Conservation (phyloP, 2,113 vertebrate genomes). For the Tachycineta bicolor region DNA sequence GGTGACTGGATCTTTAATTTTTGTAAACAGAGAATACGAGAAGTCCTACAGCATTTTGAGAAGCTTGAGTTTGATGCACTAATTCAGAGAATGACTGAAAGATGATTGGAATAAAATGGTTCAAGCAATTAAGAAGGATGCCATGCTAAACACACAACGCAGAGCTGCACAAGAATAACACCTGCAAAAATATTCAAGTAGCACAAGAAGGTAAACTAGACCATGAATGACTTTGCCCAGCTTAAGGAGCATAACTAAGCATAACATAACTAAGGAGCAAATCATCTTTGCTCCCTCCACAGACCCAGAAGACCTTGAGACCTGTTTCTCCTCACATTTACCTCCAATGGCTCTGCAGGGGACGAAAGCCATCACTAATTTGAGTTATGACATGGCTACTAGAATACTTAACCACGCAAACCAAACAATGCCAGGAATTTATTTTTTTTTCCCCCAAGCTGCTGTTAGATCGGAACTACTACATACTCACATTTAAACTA, state of each 20-base stretch:
- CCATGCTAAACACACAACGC: accelerated
- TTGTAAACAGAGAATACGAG: neutral
- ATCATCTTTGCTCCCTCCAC: neutral
- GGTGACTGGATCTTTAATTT: neutral
- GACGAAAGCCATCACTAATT: neutral
- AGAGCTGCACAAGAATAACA: neutral
- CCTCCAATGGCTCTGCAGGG: neutral
- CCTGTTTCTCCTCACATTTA: neutral
- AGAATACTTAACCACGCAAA: neutral
- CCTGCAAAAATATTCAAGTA: neutral
- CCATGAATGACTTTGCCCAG: neutral
- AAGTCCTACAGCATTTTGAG: neutral
- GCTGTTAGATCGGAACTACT: neutral
- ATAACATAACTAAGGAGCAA: neutral
- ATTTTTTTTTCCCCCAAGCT: accelerated
- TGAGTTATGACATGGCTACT: neutral
- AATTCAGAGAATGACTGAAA: too few species aligned
- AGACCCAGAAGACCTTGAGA: neutral
- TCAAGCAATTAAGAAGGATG: neutral
- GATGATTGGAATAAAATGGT: neutral
- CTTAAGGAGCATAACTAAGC: too few species aligned
- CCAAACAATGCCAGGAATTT: neutral
- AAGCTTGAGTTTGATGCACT: neutral
- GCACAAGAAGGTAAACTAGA: neutral
- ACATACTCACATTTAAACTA: neutral